phyloP scores from a whole-genome alignment of 2,797 vertebrate species.

The Microtus californicus region DNA sequence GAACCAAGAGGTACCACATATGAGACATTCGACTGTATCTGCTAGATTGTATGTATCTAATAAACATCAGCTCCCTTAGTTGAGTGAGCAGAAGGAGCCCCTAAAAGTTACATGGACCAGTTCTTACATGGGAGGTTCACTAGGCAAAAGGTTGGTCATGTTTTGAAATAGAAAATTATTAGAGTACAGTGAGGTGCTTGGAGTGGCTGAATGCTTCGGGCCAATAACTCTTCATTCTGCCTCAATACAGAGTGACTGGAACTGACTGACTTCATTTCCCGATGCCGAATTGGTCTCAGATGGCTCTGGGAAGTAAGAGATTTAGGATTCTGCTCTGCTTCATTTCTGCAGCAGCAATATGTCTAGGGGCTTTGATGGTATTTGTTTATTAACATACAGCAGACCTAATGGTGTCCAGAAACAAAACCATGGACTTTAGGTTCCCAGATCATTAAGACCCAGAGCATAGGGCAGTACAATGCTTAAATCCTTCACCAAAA shows the following conservation, averaged over 20 bases:
- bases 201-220: conserved; percentile 31
- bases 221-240: conserved; percentile 53
- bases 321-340: conserved; percentile 55
- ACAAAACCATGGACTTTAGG: conserved; percentile 3
- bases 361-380: not conserved
- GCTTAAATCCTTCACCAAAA: conserved; percentile 2
- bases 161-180: conserved; percentile 23
- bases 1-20: not conserved
- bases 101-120: not conserved
- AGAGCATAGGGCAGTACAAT: not conserved
- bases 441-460: not conserved
- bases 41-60: not conserved
- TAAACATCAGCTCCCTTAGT: not conserved
- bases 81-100: not conserved
- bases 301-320: conserved; percentile 80
- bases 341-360: not conserved
- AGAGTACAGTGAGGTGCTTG: not conserved
- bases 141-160: not conserved
- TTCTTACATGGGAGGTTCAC: conserved; percentile 5
- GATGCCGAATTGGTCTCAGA: conserved; percentile 67
- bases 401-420: not conserved
- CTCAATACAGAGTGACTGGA: conserved; percentile 76
- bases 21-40: not conserved
- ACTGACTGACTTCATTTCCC: conserved; percentile 81
- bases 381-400: conserved; percentile 9